Percentiles rank a stretch among this genome's conserved stretches.
These are phyloP conservation scores for Rhogogaster chlorosoma DNA, from an alignment of 2,888 invertebrate genomes.

Conservation along the genomic window DNA sequence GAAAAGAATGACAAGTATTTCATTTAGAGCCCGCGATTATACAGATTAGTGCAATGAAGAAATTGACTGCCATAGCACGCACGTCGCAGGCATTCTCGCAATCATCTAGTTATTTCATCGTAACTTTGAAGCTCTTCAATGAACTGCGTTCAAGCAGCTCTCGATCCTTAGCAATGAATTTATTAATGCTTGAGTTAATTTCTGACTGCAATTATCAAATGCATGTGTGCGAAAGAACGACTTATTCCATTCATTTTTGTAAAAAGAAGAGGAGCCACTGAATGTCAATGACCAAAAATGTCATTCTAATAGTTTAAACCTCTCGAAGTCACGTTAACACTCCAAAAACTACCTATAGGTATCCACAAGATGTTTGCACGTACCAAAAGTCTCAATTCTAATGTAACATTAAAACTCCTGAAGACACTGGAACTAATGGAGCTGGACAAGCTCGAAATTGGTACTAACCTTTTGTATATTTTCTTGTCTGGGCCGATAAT, in stretches of 20 bases:
- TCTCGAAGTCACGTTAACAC: neutral
- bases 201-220: neutral
- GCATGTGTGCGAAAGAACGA: neutral
- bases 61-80: conserved; percentile 26
- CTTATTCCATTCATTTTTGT: neutral
- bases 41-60: conserved; percentile 71
- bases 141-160: neutral
- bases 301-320: neutral
- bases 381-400: neutral
- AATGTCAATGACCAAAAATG: neutral
- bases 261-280: neutral
- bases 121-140: conserved; percentile 9
- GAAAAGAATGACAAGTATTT: conserved; percentile 77
- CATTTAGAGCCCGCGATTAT: conserved; percentile 76
- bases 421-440: neutral
- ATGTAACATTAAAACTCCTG: neutral
- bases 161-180: neutral
- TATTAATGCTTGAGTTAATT: neutral
- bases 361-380: neutral
- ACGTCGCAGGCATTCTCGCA: neutral
- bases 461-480: neutral
- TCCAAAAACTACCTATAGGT: neutral
- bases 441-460: neutral
- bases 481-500: neutral
- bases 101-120: conserved; percentile 6